Evolutionary conservation across 2,888 invertebrate genomes (phyloP).

Genomic region (Busseola fusca): DNA sequence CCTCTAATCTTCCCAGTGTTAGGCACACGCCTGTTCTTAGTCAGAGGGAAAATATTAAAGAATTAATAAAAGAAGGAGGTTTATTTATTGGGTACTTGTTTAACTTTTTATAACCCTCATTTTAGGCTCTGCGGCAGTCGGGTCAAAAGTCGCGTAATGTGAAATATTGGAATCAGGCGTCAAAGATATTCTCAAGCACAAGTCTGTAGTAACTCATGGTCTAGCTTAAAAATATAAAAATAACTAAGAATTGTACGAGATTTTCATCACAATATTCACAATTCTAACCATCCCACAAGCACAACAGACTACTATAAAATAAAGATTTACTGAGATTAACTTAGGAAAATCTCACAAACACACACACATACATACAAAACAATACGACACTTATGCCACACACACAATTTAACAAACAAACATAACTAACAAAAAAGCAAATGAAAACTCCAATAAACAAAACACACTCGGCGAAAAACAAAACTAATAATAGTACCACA

Average conservation of each 20-base stretch:
- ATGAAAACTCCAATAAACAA: slow-evolving; percentile 12
- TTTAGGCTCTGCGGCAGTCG: not conserved
- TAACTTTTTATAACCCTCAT: not conserved
- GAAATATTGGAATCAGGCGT: not conserved
- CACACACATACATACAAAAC: slow-evolving; percentile 41
- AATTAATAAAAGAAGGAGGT: not conserved
- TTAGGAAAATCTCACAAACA: slow-evolving; percentile 41
- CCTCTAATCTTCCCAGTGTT: no score
- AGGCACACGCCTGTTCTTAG: no score
- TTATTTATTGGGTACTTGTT: no score
- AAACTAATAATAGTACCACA: slow-evolving; percentile 29
- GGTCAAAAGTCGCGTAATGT: not conserved
- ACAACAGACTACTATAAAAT: slow-evolving; percentile 13
- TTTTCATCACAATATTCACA: not conserved
- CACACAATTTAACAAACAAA: slow-evolving; percentile 4
- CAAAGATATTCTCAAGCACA: not conserved
- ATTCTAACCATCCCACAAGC: slow-evolving; percentile 7
- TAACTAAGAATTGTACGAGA: not conserved
- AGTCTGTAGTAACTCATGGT: not conserved
- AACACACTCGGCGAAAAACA: slow-evolving; percentile 10
- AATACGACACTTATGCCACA: slow-evolving; percentile 29
- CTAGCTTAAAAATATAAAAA: not conserved
- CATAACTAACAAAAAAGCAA: slow-evolving; percentile 26
- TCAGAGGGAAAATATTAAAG: no score
- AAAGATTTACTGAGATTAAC: slow-evolving; percentile 21